phyloP scores from a whole-genome alignment of 2,888 invertebrate species.

The Morpho achilles region DNA sequence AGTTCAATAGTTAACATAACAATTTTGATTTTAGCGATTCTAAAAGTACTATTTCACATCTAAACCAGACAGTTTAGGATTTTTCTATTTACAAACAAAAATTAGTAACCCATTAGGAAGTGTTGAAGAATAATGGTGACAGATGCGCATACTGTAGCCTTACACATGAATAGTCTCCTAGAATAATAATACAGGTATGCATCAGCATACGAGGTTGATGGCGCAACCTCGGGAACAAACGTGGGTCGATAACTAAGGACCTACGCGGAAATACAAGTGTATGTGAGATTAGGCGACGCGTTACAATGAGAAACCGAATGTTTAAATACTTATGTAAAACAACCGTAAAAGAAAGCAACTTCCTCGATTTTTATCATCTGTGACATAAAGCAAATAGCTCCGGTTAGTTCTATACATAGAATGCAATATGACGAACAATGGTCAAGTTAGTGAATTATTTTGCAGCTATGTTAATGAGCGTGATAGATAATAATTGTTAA shows the following conservation, averaged over 20 bases:
- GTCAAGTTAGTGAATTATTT: no score
- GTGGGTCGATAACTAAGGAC: conserved; percentile 67
- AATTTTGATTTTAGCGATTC: no score
- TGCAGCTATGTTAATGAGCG: no score
- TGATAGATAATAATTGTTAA: no score
- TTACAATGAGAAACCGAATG: conserved; percentile 36
- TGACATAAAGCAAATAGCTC: no score
- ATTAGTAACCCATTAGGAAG: conserved; percentile 26
- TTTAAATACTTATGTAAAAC: conserved; percentile 25
- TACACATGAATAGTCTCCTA: conserved; percentile 42
- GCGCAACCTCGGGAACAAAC: conserved; percentile 58
- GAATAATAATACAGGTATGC: conserved; percentile 62
- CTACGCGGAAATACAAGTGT: conserved; percentile 61
- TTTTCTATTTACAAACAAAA: not conserved
- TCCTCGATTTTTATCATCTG: not conserved
- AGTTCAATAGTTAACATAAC: no score
- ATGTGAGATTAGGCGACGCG: conserved; percentile 40
- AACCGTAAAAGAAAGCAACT: not conserved
- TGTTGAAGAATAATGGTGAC: conserved; percentile 17
- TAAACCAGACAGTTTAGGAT: no score
- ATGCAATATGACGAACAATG: no score
- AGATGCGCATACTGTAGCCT: conserved; percentile 25
- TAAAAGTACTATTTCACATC: no score
- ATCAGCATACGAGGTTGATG: conserved; percentile 40
- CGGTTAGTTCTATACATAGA: no score